These are phyloP conservation scores for Oscheius onirici DNA, from an alignment of 2,888 invertebrate species.

Conservation along the genomic window DNA sequence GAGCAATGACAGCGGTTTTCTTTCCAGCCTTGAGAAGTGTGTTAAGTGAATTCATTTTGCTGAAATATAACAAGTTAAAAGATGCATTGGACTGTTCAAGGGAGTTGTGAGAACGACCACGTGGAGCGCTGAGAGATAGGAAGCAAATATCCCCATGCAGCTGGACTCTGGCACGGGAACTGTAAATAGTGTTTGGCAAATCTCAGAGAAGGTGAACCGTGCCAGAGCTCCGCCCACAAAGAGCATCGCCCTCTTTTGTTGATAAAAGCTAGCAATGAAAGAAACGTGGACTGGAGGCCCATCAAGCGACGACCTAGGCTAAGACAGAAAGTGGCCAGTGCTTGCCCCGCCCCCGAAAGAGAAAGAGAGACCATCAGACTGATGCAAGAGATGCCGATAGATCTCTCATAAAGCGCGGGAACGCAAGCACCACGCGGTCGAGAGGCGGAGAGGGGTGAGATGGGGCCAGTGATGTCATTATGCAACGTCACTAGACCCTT, in stretches of 20 bases:
- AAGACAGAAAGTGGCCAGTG: slow-evolving; percentile 27
- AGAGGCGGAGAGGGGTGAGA: too few relatives aligned
- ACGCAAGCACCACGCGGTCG: neutral
- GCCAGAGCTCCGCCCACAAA: neutral
- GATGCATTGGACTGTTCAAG: neutral
- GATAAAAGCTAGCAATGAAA: neutral
- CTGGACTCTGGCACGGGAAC: neutral
- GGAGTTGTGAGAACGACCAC: neutral
- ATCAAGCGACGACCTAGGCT: too few relatives aligned
- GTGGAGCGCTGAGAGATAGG: slow-evolving; percentile 2
- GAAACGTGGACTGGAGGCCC: neutral
- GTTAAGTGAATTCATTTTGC: slow-evolving; percentile 22
- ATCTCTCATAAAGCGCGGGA: slow-evolving; percentile 16
- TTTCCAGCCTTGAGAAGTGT: slow-evolving; percentile 23
- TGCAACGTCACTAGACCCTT: slow-evolving; percentile 1
- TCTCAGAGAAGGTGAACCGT: neutral
- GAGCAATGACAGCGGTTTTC: slow-evolving; percentile 14
- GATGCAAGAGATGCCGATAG: slow-evolving; percentile 28
- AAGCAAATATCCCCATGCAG: slow-evolving; percentile 4
- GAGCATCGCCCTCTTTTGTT: neutral
- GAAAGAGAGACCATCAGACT: slow-evolving; percentile 25
- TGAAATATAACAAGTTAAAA: neutral
- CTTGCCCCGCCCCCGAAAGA: slow-evolving; percentile 18
- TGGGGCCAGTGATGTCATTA: slow-evolving; percentile 9
- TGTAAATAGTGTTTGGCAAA: slow-evolving; percentile 8